Conservation (phyloP, 1,140 invertebrate genomes). For the Trichonephila clavipes region DNA sequence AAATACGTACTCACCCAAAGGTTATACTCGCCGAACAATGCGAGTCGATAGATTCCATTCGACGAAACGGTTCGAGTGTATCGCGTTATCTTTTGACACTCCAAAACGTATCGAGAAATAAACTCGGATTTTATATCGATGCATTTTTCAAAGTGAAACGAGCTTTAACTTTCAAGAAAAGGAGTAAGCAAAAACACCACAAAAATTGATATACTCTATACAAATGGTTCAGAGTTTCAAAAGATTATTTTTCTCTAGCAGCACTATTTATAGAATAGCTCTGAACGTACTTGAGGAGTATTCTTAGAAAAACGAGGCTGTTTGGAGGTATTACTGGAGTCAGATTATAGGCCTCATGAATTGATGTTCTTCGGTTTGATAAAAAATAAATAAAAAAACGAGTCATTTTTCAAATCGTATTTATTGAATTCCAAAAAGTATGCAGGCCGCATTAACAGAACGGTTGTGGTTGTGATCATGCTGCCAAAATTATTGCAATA, state of each 20-base stretch:
- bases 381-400: background rate
- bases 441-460: too few species aligned
- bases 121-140: constrained; percentile 34
- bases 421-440: background rate
- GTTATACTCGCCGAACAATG: constrained; percentile 29
- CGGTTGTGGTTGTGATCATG: too few species aligned
- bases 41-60: background rate
- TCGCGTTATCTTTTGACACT: constrained; percentile 28
- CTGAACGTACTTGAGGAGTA: background rate
- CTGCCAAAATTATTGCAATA: too few species aligned
- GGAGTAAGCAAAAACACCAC: background rate
- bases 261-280: constrained; percentile 44
- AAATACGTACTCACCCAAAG: background rate
- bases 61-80: background rate
- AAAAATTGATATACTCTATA: constrained; percentile 47
- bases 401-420: background rate
- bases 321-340: background rate
- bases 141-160: constrained; percentile 52
- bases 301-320: background rate
- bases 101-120: constrained; percentile 44
- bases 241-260: constrained; percentile 26
- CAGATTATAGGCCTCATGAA: background rate
- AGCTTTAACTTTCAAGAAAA: background rate
- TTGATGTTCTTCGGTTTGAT: background rate
- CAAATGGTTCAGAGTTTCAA: constrained; percentile 38